Percentiles rank a stretch among this genome's conserved stretches.
phyloP scores from a whole-genome alignment of 2,113 vertebrate species.

The Hippocampus abdominalis region DNA sequence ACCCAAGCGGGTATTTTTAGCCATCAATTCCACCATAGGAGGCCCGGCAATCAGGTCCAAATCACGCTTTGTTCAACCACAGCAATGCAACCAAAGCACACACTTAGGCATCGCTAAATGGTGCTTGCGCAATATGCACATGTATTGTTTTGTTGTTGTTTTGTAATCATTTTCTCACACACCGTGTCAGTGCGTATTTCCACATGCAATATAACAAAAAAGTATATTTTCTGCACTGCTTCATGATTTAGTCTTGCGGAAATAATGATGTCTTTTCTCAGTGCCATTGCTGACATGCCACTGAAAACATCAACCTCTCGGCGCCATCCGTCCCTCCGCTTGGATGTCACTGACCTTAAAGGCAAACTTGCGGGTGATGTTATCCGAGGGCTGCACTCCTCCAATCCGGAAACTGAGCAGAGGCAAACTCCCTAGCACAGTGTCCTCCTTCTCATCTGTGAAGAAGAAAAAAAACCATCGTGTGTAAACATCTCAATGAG shows the following conservation, averaged over 20 bases:
- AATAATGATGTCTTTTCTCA: background rate
- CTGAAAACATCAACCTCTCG: background rate
- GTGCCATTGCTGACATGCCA: background rate
- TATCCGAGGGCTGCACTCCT: slow-evolving; percentile 81
- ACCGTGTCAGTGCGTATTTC: background rate
- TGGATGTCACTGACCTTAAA: slow-evolving; percentile 86
- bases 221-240: background rate
- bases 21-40: slow-evolving; percentile 27
- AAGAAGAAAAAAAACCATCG: background rate
- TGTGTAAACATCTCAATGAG: background rate
- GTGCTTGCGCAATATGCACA: slow-evolving; percentile 4
- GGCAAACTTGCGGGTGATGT: slow-evolving; percentile 89
- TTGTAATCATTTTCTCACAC: background rate
- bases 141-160: background rate
- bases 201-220: background rate
- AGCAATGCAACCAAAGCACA: background rate
- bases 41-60: slow-evolving; percentile 17
- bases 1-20: background rate
- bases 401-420: slow-evolving; percentile 89
- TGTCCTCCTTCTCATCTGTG: slow-evolving; percentile 92
- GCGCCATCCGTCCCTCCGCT: background rate
- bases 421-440: slow-evolving; percentile 86
- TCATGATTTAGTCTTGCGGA: background rate
- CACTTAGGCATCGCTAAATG: slow-evolving; percentile 15
- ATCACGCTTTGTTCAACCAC: slow-evolving; percentile 5